phyloP scores from a whole-genome alignment of 2,888 invertebrate genomes.

The Drosophila austrosaltans region DNA sequence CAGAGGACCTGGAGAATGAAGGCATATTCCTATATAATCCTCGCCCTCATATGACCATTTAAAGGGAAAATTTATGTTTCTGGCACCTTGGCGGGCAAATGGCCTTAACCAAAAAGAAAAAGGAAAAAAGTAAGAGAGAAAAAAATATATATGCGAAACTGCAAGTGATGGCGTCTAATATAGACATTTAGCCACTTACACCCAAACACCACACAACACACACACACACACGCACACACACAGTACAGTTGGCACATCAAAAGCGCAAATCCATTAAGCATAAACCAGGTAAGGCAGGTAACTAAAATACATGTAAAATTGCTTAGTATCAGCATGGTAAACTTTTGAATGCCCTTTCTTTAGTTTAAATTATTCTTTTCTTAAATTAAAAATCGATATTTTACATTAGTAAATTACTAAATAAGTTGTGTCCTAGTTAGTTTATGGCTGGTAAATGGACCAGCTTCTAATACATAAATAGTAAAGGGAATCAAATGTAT shows the following conservation, averaged over 20 bases:
- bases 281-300: conserved; percentile 45
- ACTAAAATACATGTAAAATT: background rate
- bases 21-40: conserved; percentile 24
- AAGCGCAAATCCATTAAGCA: conserved; percentile 73
- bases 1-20: conserved; percentile 36
- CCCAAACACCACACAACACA: conserved; percentile 26
- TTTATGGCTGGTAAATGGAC: too few species aligned
- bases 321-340: background rate
- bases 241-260: conserved; percentile 66
- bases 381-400: background rate
- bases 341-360: background rate
- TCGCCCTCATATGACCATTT: conserved; percentile 59
- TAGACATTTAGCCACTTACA: conserved; percentile 64
- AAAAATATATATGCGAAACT: conserved; percentile 52
- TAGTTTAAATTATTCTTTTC: background rate
- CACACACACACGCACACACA: conserved; percentile 10
- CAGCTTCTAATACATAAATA: too few species aligned
- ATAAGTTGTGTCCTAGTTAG: too few species aligned
- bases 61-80: conserved; percentile 58
- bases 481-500: too few species aligned
- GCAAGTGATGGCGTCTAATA: conserved; percentile 69
- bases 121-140: conserved; percentile 12
- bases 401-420: too few species aligned
- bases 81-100: conserved; percentile 44
- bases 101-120: conserved; percentile 30